Evolutionary conservation across 1,140 invertebrate species (phyloP).

Genomic region (Heterodera schachtii): DNA sequence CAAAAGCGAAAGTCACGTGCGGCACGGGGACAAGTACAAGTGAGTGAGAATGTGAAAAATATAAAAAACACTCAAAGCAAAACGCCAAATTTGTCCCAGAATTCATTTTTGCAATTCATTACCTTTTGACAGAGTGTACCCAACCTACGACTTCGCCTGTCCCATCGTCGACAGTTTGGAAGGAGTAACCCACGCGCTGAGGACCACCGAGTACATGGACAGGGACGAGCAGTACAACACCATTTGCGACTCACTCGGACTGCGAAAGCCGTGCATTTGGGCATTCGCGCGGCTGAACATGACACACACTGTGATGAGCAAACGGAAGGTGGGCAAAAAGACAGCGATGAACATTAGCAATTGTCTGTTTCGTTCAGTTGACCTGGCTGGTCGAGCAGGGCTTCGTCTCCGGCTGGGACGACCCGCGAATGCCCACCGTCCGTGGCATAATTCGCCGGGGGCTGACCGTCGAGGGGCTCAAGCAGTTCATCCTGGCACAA

Average conservation of each 20-base stretch:
- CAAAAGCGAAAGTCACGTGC: slow-evolving; percentile 88
- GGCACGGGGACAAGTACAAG: slow-evolving; percentile 94
- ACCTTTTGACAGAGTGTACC: slow-evolving; percentile 81
- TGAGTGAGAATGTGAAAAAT: slow-evolving; percentile 67
- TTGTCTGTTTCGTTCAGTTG: slow-evolving; percentile 66
- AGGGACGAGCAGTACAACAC: slow-evolving; percentile 96
- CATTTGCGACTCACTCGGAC: slow-evolving; percentile 76
- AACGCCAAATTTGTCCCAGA: no score
- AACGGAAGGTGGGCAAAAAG: slow-evolving; percentile 74
- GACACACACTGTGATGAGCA: slow-evolving; percentile 88
- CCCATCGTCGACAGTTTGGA: slow-evolving; percentile 97
- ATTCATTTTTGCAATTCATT: no score
- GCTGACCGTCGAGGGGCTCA: slow-evolving; percentile 93
- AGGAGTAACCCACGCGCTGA: slow-evolving; percentile 91
- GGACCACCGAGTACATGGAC: slow-evolving; percentile 98
- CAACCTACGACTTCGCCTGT: slow-evolving; percentile 99
- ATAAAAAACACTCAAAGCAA: no score
- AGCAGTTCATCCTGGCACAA: slow-evolving; percentile 98
- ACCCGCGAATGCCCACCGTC: slow-evolving; percentile 97
- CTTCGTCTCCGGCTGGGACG: slow-evolving; percentile 96
- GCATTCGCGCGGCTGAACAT: slow-evolving; percentile 91
- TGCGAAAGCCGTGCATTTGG: slow-evolving; percentile 90
- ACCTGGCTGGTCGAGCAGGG: slow-evolving; percentile 95
- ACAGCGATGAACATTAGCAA: no score
- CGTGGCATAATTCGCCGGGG: slow-evolving; percentile 90